A percentile compares a stretch with the other conserved stretches of the same genome.
Conservation (phyloP, 2,888 invertebrate species). For the Epirrita christyi region DNA sequence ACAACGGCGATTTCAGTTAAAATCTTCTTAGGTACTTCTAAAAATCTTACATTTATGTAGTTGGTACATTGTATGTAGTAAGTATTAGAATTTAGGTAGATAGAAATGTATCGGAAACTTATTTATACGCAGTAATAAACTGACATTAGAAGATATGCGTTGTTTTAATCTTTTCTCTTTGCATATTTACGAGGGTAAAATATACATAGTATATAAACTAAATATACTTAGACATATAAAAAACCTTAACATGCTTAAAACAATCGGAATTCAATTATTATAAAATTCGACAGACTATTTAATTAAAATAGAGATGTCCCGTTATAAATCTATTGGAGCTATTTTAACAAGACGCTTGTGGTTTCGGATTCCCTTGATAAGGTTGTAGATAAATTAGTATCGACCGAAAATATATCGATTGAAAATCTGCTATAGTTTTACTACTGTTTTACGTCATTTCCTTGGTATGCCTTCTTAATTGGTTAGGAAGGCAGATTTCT, state of each 20-base stretch:
- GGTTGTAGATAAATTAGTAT: constrained; percentile 23
- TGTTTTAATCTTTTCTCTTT: constrained; percentile 22
- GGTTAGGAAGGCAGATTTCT: background rate
- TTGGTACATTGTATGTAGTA: background rate
- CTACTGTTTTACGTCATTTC: constrained; percentile 2
- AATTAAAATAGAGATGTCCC: constrained; percentile 63
- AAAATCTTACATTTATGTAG: constrained; percentile 12
- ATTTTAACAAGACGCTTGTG: constrained; percentile 65
- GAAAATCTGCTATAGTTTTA: constrained; percentile 15
- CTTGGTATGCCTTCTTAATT: constrained; percentile 1
- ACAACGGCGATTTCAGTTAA: no score
- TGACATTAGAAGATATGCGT: constrained; percentile 45
- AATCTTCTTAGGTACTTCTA: no score
- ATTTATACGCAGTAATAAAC: constrained; percentile 73
- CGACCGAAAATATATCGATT: constrained; percentile 4
- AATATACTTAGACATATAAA: no score
- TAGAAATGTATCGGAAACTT: constrained; percentile 44
- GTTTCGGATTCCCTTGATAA: constrained; percentile 28
- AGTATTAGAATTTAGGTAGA: constrained; percentile 35
- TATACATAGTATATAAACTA: no score
- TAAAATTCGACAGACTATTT: constrained; percentile 42
- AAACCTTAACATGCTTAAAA: no score
- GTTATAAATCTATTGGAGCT: constrained; percentile 63
- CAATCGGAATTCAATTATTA: background rate
- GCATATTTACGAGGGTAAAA: background rate